These are phyloP conservation scores for Metallyticus violacea DNA, from an alignment of 2,888 invertebrate species.

Conservation along the genomic window DNA sequence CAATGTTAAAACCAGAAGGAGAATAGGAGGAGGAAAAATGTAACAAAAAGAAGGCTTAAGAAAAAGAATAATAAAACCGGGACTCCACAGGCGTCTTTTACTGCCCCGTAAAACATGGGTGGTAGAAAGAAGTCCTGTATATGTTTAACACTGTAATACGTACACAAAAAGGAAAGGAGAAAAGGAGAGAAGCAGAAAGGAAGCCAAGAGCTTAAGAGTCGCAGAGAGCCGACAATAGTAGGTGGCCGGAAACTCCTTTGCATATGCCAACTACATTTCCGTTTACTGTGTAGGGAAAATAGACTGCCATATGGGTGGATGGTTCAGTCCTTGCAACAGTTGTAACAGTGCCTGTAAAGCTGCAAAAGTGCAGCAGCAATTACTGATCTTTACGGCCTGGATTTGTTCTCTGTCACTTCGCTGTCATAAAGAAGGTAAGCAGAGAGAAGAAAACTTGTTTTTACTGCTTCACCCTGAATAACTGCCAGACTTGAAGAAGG, in stretches of 20 bases:
- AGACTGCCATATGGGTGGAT: not conserved
- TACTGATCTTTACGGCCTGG: not conserved
- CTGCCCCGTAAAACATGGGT: constrained; percentile 8
- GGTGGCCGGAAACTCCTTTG: not conserved
- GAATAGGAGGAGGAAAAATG: not conserved
- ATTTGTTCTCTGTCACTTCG: not conserved
- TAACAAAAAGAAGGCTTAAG: not conserved
- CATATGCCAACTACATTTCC: not conserved
- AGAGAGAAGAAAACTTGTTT: not conserved
- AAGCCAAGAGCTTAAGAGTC: not conserved
- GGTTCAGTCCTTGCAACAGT: not conserved
- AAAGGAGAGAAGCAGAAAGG: not conserved
- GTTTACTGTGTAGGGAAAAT: not conserved
- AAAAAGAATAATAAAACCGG: not conserved
- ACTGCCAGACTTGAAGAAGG: not conserved
- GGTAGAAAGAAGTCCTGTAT: not conserved
- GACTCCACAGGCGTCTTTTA: constrained; percentile 2
- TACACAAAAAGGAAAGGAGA: too few relatives aligned
- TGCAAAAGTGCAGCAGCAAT: not conserved
- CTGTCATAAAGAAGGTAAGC: not conserved
- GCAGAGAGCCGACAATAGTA: not conserved
- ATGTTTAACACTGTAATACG: not conserved
- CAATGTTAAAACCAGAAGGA: not conserved
- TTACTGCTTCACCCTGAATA: not conserved
- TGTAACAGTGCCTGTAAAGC: not conserved